phyloP scores from a whole-genome alignment of 2,797 vertebrate genomes.

The Tragopan temminckii region DNA sequence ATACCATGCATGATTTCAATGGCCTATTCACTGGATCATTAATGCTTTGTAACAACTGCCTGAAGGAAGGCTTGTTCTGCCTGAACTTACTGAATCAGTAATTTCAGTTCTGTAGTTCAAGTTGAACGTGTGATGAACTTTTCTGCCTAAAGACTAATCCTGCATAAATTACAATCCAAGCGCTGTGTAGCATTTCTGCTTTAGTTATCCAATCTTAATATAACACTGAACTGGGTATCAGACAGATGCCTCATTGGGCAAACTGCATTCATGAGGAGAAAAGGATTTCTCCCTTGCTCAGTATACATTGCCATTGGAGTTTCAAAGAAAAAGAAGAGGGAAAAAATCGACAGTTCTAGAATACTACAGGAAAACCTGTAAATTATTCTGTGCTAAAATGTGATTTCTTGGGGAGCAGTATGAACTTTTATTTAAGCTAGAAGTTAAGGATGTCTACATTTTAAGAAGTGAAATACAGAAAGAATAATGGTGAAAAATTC shows the following conservation, averaged over 20 bases:
- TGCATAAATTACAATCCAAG: not conserved
- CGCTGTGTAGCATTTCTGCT: not conserved
- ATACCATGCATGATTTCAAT: accelerated
- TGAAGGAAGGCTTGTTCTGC: not conserved
- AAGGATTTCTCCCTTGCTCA: not conserved
- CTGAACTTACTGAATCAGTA: not conserved
- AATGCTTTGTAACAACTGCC: not conserved
- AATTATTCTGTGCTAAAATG: not conserved
- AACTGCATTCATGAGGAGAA: not conserved
- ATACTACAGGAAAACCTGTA: not conserved
- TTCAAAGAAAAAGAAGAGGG: not conserved
- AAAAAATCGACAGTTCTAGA: not conserved
- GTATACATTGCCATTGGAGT: not conserved
- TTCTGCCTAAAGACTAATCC: not conserved
- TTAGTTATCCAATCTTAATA: not conserved
- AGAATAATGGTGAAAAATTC: not conserved
- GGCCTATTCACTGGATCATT: not conserved
- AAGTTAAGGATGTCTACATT: not conserved
- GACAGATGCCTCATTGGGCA: not conserved
- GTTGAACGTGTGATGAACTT: not conserved
- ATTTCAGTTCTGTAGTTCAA: not conserved
- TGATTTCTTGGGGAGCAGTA: not conserved
- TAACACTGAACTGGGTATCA: not conserved
- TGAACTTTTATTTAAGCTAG: not conserved
- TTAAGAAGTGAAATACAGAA: not conserved